phyloP scores from a whole-genome alignment of 2,113 vertebrate species.

The Chaetorhynchus papuensis region DNA sequence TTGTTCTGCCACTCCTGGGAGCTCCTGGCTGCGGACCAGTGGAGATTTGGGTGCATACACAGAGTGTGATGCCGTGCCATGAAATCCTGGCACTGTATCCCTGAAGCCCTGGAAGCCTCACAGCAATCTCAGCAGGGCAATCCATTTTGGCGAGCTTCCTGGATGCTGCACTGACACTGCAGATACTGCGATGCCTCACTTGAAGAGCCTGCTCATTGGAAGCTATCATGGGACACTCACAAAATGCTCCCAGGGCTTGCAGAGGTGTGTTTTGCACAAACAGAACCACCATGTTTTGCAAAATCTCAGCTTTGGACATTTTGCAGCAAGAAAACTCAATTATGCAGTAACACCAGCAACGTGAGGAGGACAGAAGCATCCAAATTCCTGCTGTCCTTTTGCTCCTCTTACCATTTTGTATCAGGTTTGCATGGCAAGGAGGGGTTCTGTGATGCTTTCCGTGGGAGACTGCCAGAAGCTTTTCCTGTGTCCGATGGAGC shows the following conservation, averaged over 20 bases:
- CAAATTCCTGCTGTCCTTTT: neutral
- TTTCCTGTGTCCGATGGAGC: fast-evolving
- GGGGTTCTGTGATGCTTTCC: neutral
- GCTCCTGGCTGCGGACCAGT: neutral
- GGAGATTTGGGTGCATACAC: neutral
- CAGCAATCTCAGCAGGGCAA: neutral
- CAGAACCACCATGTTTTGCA: neutral
- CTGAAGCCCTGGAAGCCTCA: neutral
- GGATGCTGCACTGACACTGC: neutral
- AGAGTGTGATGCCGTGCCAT: neutral
- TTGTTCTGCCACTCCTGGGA: neutral
- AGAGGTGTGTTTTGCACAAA: neutral
- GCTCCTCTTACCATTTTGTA: neutral
- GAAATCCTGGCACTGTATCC: neutral
- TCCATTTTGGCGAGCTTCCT: neutral
- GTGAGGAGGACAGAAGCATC: neutral
- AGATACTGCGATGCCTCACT: neutral
- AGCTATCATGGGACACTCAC: neutral
- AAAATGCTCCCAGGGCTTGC: neutral
- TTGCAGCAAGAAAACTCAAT: neutral
- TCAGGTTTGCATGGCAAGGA: fast-evolving
- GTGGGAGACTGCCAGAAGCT: neutral
- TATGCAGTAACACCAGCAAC: neutral
- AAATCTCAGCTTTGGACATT: neutral
- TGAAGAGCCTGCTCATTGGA: neutral